These are phyloP conservation scores for Ceyx melanurus DNA, from an alignment of 2,113 vertebrate genomes.

Conservation along the genomic window DNA sequence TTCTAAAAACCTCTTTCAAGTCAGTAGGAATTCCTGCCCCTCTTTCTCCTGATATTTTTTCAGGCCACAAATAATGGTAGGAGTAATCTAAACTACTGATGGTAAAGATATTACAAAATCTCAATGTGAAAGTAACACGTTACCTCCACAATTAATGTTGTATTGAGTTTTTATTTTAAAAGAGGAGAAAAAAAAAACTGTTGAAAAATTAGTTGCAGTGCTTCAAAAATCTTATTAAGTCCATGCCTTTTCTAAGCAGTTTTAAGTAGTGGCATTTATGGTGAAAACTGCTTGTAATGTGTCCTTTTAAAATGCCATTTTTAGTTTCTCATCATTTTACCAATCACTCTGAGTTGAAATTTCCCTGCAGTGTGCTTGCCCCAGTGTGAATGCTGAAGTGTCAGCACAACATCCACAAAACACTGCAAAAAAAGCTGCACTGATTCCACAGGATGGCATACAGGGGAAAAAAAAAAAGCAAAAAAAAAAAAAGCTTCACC, in stretches of 20 bases:
- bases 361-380: background rate
- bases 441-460: background rate
- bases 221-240: background rate
- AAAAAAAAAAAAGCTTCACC: background rate
- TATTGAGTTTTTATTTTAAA: background rate
- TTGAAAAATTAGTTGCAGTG: background rate
- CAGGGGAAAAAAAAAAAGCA: background rate
- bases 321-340: background rate
- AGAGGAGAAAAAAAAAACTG: background rate
- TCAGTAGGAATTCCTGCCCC: background rate
- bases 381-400: background rate
- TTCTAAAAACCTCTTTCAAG: conserved; percentile 29
- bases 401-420: background rate
- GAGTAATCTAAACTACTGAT: background rate
- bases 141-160: background rate
- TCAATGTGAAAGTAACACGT: background rate
- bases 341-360: background rate
- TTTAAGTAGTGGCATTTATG: background rate
- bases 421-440: background rate
- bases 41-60: background rate
- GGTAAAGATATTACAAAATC: background rate
- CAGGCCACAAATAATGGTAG: background rate
- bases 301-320: background rate
- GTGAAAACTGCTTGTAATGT: background rate
- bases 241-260: background rate